Base-by-base conservation (phyloP, 2,797 vertebrate species). In the Taeniopygia guttata region DNA sequence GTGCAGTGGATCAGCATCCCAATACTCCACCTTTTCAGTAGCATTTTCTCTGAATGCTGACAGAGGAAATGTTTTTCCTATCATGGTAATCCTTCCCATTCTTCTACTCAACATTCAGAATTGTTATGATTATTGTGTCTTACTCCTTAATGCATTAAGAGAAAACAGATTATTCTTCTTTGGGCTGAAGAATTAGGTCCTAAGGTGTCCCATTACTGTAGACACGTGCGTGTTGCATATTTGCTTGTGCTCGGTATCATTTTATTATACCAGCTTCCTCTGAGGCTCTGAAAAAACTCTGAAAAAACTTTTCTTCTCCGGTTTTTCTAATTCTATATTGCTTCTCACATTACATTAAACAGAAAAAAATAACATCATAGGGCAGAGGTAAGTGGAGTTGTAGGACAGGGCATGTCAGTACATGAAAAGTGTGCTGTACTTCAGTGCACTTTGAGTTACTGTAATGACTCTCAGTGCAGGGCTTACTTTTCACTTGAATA, bases 401-500 rank as follows among this genome's bases (percentile, higher is more conserved):
- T 88, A 64, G 68, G 68, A 46, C 30, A 43, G 46, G 27, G 58
- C 46, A 84, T n/a, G 36, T 64, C 83, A 75, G 76, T 49, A n/a
- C 40, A n/a, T 26, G 49, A 72, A 60, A 80, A 87, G 15, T 25
- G 3, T 43, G 14, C 62, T 83, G 48, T 59, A 7, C 42, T 77
- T 69, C 43, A 58, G 64, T 17, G 26, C 77, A 32, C 42, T 90
- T 70, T 59, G 73, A 68, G 38, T 83, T 88, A 52, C 62, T 90
- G 45, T 42, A 89, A 72, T 51, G 72, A 27, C 22, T 92, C 40
- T 89, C 60, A 43, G 1, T 23, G 55, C 9, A 1, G 26, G 46
- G 22, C 36, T 96, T 87, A 49, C 29, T 87, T 89, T 92, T 74
- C 66, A 78, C n/a, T 77, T 84, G 62, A 86, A 48, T 54, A 83